Base-by-base conservation (phyloP, 2,113 vertebrate genomes). In the Pomatorhinus ruficollis region DNA sequence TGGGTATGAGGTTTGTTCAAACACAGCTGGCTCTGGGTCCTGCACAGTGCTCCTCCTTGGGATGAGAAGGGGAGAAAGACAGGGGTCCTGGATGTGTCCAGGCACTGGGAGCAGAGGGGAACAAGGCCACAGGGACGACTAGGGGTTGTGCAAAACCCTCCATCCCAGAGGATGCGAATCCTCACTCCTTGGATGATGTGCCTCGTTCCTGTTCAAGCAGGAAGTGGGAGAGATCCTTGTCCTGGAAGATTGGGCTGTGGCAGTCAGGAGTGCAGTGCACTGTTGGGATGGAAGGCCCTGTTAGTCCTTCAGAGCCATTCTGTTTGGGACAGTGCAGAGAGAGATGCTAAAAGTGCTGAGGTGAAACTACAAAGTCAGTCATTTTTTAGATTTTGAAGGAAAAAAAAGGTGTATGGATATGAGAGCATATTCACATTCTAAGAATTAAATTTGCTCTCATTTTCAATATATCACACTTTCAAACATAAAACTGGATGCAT, bases 101-200 rank as follows among this genome's bases (percentile, higher is more conserved):
- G 65, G 11, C 4, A 4, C 2, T 4, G 42, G 16, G 4, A 91
- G 20, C 12, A 70, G 39, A 71, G 30, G 6, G 11, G 6, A 87
- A 5, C 16, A 28, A 37, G 11, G 12, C 10, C 7, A 20, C 0
- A 1, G 39, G 27, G 50, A 24, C 37, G 17, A 44, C 10, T 16
- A 16, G 5, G 11, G 25, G 47, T 45, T 42, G 4, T 30, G 27
- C 42, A 52, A 74, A 74, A 18, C 4, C 21, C 17, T n/a, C 11
- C 0, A 1, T 28, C 5, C 25, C 20, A 33, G n/a, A 45, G 56
- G 22, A 59, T 39, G 47, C 40, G 30, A 47, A 30, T 31, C n/a
- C 14, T 18, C 40, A 37, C 28, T 65, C 20, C 24, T 16, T 12
- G 28, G 28, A 52, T 22, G 23, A 52, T 2, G 2, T 35, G 47